Evolutionary conservation across 2,113 vertebrate genomes (phyloP).

Genomic region (Glaucomys volans): DNA sequence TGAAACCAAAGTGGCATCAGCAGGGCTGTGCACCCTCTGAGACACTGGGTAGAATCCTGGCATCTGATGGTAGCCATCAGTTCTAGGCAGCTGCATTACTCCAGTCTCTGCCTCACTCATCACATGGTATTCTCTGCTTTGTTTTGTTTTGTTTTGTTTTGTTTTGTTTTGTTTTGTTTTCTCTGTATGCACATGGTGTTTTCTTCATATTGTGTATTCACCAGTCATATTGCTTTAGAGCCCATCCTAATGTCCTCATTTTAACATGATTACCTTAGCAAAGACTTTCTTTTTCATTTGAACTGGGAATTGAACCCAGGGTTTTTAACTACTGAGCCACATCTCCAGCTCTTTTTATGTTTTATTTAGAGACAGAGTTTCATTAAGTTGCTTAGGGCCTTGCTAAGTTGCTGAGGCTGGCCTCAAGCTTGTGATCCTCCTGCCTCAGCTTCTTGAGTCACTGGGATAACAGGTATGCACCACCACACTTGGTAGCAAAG

Average conservation of each 20-base stretch:
- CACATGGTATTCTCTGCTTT: not conserved
- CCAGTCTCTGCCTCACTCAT: not conserved
- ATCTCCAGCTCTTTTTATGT: no score
- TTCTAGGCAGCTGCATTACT: not conserved
- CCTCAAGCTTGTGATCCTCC: no score
- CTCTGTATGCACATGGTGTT: not conserved
- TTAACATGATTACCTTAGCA: slow-evolving; percentile 21
- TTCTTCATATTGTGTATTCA: not conserved
- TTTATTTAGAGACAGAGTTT: no score
- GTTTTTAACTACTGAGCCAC: no score
- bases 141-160: not conserved
- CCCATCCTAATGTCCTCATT: not conserved
- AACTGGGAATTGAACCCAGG: no score
- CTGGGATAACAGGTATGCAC: no score
- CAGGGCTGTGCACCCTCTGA: not conserved
- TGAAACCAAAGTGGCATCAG: not conserved
- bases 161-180: not conserved
- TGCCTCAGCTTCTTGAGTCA: no score
- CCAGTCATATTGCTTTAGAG: not conserved
- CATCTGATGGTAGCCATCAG: not conserved
- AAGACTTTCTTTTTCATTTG: slow-evolving; percentile 7
- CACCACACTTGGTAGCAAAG: not conserved
- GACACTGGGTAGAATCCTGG: not conserved
- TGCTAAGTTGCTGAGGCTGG: no score
- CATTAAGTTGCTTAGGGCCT: no score